These are phyloP conservation scores for Platichthys stellatus DNA, from an alignment of 2,113 vertebrate genomes.

Conservation along the genomic window DNA sequence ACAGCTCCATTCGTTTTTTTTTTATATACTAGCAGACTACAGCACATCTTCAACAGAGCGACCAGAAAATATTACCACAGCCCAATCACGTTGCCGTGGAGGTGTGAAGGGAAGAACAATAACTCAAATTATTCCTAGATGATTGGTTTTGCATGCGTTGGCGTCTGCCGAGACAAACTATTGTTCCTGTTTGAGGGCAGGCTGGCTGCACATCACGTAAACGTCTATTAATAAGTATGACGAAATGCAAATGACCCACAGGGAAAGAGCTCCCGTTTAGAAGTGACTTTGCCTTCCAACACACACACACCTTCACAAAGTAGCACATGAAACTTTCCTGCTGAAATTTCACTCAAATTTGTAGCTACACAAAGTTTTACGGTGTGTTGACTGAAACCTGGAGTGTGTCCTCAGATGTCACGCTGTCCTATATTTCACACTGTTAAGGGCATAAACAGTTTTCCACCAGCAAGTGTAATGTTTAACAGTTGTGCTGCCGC, in stretches of 20 bases:
- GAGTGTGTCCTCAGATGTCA: constrained; percentile 60
- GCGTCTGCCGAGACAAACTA: constrained; percentile 44
- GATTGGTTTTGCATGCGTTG: constrained; percentile 60
- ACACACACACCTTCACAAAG: constrained; percentile 24
- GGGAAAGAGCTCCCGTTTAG: constrained; percentile 16
- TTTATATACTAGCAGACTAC: neutral
- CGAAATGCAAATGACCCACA: constrained; percentile 32
- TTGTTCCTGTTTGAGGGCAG: constrained; percentile 46
- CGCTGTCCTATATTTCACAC: constrained; percentile 52
- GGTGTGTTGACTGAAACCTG: constrained; percentile 57
- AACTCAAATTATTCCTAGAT: constrained; percentile 52
- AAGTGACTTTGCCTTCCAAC: constrained; percentile 15
- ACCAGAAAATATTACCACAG: constrained; percentile 36
- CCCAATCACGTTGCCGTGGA: constrained; percentile 26
- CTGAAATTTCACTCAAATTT: constrained; percentile 25
- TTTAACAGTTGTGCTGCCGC: constrained; percentile 41
- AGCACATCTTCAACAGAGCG: neutral
- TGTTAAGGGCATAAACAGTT: constrained; percentile 50
- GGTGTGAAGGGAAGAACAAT: constrained; percentile 57
- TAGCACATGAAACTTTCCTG: constrained; percentile 29
- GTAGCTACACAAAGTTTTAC: constrained; percentile 47
- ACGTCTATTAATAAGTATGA: constrained; percentile 55
- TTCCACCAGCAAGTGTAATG: constrained; percentile 46
- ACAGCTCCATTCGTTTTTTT: neutral
- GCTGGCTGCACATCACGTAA: constrained; percentile 20